phyloP scores from a whole-genome alignment of 2,888 invertebrate species.

The Ommatoiulus sabulosus region DNA sequence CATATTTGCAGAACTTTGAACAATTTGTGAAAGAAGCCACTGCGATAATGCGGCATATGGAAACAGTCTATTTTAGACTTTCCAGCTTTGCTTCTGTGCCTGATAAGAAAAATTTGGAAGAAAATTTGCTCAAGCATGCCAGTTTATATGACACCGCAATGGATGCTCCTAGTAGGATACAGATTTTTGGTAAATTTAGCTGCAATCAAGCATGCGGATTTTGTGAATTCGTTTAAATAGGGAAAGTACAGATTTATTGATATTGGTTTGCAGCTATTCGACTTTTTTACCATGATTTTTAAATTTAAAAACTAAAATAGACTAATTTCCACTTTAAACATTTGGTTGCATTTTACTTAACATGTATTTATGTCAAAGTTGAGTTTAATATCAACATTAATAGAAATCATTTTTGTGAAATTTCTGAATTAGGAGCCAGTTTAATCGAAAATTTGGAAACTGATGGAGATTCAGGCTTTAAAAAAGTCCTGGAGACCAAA shows the following conservation, averaged over 20 bases:
- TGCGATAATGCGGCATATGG: slow-evolving; percentile 74
- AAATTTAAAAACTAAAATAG: too few relatives aligned
- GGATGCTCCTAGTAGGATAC: slow-evolving; percentile 68
- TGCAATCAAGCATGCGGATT: neutral
- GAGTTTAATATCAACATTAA: too few relatives aligned
- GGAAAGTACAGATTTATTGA: too few relatives aligned
- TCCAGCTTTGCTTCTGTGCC: slow-evolving; percentile 62
- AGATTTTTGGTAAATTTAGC: slow-evolving; percentile 63
- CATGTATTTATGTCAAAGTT: too few relatives aligned
- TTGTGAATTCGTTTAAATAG: too few relatives aligned
- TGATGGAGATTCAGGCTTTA: slow-evolving; percentile 66
- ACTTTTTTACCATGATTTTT: too few relatives aligned
- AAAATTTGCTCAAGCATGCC: slow-evolving; percentile 37
- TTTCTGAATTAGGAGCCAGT: slow-evolving; percentile 67
- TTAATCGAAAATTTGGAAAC: slow-evolving; percentile 72
- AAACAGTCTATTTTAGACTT: slow-evolving; percentile 74
- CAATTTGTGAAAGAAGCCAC: slow-evolving; percentile 76
- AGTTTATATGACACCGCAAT: slow-evolving; percentile 69
- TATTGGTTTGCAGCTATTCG: too few relatives aligned
- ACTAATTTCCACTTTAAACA: too few relatives aligned
- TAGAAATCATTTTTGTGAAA: neutral
- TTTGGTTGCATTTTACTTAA: too few relatives aligned
- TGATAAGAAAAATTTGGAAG: slow-evolving; percentile 68
- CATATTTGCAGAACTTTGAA: slow-evolving; percentile 74
- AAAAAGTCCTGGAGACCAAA: slow-evolving; percentile 37